These are phyloP conservation scores for Lepas anatifera DNA, from an alignment of 2,888 invertebrate species.

Conservation along the genomic window DNA sequence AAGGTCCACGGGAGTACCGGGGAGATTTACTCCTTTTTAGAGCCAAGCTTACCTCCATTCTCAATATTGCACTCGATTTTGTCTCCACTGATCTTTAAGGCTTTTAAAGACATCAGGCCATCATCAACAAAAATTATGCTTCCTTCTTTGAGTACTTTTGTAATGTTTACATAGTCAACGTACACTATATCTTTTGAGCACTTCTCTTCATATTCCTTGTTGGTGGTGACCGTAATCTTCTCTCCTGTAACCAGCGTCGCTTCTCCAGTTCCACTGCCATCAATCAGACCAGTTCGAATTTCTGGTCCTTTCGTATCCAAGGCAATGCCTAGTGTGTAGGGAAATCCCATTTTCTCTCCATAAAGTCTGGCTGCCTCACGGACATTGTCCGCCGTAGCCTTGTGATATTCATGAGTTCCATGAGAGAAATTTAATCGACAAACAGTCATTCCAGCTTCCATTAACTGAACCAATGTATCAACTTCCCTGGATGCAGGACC, in stretches of 20 bases:
- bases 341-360: conserved; percentile 55
- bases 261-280: conserved; percentile 80
- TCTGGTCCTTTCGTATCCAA: conserved; percentile 98
- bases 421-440: conserved; percentile 92
- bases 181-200: conserved; percentile 60
- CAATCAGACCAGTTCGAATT: conserved; percentile 88
- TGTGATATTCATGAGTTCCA: conserved; percentile 89
- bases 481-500: conserved; percentile 74
- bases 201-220: conserved; percentile 60
- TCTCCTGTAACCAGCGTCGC: conserved; percentile 75
- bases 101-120: conserved; percentile 85
- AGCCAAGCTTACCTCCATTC: conserved; percentile 88
- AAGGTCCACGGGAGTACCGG: conserved; percentile 87
- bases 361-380: conserved; percentile 69
- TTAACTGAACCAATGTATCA: conserved; percentile 78
- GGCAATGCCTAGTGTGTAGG: conserved; percentile 80
- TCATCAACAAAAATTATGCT: conserved; percentile 89
- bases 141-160: conserved; percentile 73
- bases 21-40: conserved; percentile 95
- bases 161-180: conserved; percentile 91
- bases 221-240: conserved; percentile 68
- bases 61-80: conserved; percentile 70
- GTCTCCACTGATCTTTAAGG: conserved; percentile 51
- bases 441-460: conserved; percentile 92
- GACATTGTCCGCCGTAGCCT: conserved; percentile 77